phyloP scores from a whole-genome alignment of 2,888 invertebrate species.

The Eustalomyia histrio region DNA sequence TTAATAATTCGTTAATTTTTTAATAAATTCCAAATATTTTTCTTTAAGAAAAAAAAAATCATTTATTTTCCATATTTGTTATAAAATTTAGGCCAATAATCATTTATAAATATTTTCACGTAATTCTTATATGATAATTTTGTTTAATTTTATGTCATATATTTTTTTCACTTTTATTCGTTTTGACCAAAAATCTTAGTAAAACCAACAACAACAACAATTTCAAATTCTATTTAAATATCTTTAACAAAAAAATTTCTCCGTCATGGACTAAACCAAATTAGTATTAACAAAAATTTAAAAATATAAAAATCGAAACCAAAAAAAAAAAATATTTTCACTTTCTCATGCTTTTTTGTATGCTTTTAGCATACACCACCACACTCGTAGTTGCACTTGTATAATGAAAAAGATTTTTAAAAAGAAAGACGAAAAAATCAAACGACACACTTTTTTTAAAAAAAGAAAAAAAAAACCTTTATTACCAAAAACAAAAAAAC shows the following conservation, averaged over 20 bases:
- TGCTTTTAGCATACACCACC: slow-evolving; percentile 56
- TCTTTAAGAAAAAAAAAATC: background rate
- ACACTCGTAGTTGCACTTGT: slow-evolving; percentile 11
- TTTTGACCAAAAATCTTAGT: background rate
- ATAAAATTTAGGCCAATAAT: slow-evolving; percentile 13
- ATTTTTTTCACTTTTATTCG: slow-evolving; percentile 13
- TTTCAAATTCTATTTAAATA: slow-evolving; percentile 40
- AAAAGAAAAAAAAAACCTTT: background rate
- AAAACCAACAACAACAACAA: slow-evolving; percentile 13
- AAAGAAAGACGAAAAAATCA: slow-evolving; percentile 27
- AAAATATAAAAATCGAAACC: slow-evolving; percentile 3
- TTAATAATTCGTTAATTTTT: background rate
- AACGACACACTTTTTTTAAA: slow-evolving; percentile 49
- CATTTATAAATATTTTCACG: background rate
- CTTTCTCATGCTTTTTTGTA: slow-evolving; percentile 59
- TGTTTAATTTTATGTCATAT: slow-evolving; percentile 1
- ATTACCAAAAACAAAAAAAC: background rate
- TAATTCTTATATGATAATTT: slow-evolving; percentile 2
- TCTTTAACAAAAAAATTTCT: slow-evolving; percentile 47
- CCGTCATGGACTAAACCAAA: slow-evolving; percentile 41
- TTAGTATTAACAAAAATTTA: slow-evolving; percentile 24
- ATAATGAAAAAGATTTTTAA: slow-evolving; percentile 31
- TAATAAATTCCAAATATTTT: background rate
- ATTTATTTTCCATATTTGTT: background rate
- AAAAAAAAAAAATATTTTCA: slow-evolving; percentile 52